phyloP scores from a whole-genome alignment of 2,113 vertebrate species.

The Pomatorhinus ruficollis region DNA sequence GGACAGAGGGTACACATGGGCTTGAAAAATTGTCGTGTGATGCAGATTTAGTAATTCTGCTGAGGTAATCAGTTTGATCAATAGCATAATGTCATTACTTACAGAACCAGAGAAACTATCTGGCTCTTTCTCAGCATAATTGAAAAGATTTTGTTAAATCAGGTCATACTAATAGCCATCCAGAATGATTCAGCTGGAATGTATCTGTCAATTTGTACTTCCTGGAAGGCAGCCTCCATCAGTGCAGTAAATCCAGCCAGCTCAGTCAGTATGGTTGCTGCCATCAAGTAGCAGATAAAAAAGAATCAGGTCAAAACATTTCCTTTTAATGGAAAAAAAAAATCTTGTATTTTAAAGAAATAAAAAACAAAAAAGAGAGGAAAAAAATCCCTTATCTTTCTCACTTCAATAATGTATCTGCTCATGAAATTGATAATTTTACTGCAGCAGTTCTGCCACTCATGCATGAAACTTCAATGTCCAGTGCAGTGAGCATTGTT shows the following conservation, averaged over 20 bases:
- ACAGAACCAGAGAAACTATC: neutral
- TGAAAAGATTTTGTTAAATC: neutral
- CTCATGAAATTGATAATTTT: neutral
- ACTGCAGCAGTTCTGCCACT: neutral
- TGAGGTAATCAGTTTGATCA: slow-evolving; percentile 81
- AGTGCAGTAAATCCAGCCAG: neutral
- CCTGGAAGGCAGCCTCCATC: neutral
- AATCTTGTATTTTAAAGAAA: neutral
- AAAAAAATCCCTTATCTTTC: neutral
- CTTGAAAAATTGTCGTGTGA: slow-evolving; percentile 97
- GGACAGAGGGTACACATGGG: slow-evolving; percentile 91
- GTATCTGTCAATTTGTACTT: neutral
- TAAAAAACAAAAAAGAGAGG: neutral
- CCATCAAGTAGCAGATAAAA: neutral
- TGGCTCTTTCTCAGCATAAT: neutral
- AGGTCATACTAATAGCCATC: neutral
- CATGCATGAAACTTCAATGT: neutral
- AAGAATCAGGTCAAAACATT: neutral
- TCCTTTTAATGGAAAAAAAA: neutral
- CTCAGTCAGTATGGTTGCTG: neutral
- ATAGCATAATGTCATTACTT: neutral
- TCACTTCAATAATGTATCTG: neutral
- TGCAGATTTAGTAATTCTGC: slow-evolving; percentile 94
- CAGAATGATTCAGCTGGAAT: neutral
- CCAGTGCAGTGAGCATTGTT: neutral